Evolutionary conservation across 2,888 invertebrate genomes (phyloP), one percentile per base, ranked within the genome.

Genomic region (Calameuta filiformis): DNA sequence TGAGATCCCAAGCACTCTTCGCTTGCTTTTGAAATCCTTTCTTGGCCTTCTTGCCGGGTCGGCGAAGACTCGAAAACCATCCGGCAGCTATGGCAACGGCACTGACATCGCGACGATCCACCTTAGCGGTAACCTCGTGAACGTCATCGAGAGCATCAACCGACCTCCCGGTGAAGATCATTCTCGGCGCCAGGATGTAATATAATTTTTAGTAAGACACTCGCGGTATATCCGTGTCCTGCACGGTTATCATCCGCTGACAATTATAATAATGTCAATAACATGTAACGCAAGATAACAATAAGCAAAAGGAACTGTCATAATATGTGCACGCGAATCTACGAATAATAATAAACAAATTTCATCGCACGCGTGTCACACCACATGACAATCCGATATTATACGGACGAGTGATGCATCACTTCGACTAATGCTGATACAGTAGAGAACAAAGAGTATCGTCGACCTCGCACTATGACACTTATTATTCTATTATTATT

Each of bases 61-160:
- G 94, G 86, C 96, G 94, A 89, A 96, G 91, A 82, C 96, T 96
- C 83, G 95, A 95, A 92, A 96, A 96, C 96, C 96, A 97, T 91
- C 95, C 96, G 85, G 95, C 94, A 81, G 96, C 94, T 85, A 88
- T 85, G 31, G 89, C 86, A 74, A 89, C 85, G 71, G 89, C 88
- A 79, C 86, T 87, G 68, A 87, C 87, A 73, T 90, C 89, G 12
- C 86, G 84, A 12, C 86, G 86, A 71, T 84, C 84, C 11, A 85
- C 86, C 40, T 77, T 76, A 74, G 83, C 83, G 35, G 82, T 83
- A 56, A 74, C 76, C 40, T 73, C 79, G 56, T 73, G 80, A 56
- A 88, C 87, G 79, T 90, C 89, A 82, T 90, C 89, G 74, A 90
- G 85, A 68, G 87, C 89, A 83, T 90, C 90, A 73, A 90, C 87